Conservation (phyloP, 2,888 invertebrate genomes). For the Agapostemon virescens region DNA sequence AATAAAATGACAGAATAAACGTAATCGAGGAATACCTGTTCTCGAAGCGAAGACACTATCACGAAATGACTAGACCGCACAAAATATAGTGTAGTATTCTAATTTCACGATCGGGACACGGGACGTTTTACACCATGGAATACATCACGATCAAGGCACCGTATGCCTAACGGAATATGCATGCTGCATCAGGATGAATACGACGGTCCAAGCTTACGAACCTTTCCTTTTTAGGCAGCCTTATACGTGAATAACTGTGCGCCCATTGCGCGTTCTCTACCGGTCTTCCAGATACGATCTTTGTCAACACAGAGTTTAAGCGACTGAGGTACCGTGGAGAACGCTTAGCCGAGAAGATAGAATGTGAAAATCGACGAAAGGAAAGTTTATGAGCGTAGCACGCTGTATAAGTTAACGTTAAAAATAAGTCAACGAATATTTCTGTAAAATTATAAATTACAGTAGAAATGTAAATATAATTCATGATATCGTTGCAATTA, state of each 20-base stretch:
- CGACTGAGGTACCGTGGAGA: not conserved
- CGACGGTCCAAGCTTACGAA: conserved; percentile 57
- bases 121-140: conserved; percentile 42
- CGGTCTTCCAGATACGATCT: conserved; percentile 15
- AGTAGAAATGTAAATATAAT: no score
- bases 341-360: not conserved
- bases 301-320: not conserved
- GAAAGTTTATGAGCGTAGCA: not conserved
- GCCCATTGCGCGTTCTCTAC: conserved; percentile 34
- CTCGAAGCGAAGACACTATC: conserved; percentile 16
- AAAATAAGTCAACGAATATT: not conserved
- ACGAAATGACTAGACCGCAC: conserved; percentile 11
- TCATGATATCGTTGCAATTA: no score
- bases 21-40: not conserved
- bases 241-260: conserved; percentile 48
- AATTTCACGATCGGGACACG: conserved; percentile 39
- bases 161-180: conserved; percentile 68
- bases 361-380: not conserved
- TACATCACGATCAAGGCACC: conserved; percentile 66
- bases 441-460: not conserved
- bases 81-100: conserved; percentile 52
- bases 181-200: conserved; percentile 61
- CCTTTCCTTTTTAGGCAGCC: conserved; percentile 66
- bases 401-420: not conserved
- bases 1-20: not conserved